phyloP scores from a whole-genome alignment of 2,888 invertebrate species.

The Conistra vaccinii region DNA sequence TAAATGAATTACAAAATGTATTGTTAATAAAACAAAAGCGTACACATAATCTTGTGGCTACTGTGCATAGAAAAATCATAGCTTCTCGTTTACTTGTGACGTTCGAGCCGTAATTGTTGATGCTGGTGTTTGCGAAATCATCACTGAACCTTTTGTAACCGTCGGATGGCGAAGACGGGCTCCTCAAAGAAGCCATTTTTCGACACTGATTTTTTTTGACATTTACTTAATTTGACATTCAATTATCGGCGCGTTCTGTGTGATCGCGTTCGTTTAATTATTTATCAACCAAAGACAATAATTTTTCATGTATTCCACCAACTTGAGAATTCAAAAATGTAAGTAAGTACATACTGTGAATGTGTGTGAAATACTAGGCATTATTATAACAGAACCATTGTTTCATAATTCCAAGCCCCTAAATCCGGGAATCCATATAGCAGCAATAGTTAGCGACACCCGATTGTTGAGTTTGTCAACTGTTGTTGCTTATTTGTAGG shows the following conservation, averaged over 20 bases:
- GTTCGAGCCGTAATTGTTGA: constrained; percentile 92
- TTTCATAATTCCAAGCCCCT: neutral
- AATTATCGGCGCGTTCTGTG: constrained; percentile 18
- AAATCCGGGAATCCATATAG: neutral
- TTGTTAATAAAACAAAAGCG: constrained; percentile 87
- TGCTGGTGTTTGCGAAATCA: constrained; percentile 90
- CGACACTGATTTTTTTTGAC: constrained; percentile 79
- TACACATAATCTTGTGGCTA: constrained; percentile 85
- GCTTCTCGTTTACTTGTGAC: constrained; percentile 90
- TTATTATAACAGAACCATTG: neutral
- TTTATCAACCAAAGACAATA: constrained; percentile 63
- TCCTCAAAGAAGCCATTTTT: constrained; percentile 90
- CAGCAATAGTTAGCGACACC: no score
- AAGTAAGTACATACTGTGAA: no score
- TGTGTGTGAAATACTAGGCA: neutral
- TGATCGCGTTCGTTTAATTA: constrained; percentile 41
- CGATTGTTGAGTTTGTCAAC: neutral
- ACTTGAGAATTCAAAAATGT: no score
- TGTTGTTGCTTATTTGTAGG: neutral
- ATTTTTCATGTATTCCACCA: neutral
- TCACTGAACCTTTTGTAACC: constrained; percentile 92
- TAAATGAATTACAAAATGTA: constrained; percentile 86
- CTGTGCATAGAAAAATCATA: constrained; percentile 86
- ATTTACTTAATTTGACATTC: constrained; percentile 54
- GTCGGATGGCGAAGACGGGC: constrained; percentile 91